phyloP scores from a whole-genome alignment of 2,113 vertebrate genomes.

The Tachuris rubrigastra region DNA sequence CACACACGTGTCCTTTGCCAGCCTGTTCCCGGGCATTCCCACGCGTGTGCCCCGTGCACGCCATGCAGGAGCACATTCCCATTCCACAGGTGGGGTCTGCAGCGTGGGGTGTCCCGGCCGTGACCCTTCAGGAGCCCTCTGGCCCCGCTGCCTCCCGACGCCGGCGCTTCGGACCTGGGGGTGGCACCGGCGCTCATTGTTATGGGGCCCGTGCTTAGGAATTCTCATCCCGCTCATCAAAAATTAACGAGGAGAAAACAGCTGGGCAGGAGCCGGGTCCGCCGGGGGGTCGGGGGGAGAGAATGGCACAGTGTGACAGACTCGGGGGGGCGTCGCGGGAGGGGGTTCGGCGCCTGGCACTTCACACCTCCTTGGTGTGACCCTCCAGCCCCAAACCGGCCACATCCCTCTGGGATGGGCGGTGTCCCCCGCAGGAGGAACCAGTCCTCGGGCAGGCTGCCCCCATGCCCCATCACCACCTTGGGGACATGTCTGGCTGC shows the following conservation, averaged over 20 bases:
- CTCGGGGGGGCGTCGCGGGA: neutral
- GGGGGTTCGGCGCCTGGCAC: neutral
- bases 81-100: rapidly evolving
- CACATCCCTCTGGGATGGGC: rapidly evolving
- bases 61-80: neutral
- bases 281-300: neutral
- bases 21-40: neutral
- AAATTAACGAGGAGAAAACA: slow-evolving; percentile 25
- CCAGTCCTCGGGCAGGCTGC: neutral
- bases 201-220: neutral
- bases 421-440: rapidly evolving
- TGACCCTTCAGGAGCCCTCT: neutral
- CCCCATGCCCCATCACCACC: neutral
- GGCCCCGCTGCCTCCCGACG: rapidly evolving
- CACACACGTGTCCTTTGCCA: rapidly evolving
- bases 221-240: slow-evolving; percentile 20
- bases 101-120: neutral
- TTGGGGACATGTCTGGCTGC: neutral
- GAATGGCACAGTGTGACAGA: neutral
- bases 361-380: neutral
- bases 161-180: neutral
- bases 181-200: slow-evolving; percentile 2
- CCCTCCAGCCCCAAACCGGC: neutral
- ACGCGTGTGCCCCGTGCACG: rapidly evolving
- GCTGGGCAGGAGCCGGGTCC: neutral